Percentiles rank a stretch among this genome's conserved stretches.
These are phyloP conservation scores for Mastigias papua DNA, from an alignment of 30 jellyfish, hydroid and myxozoan genomes.

Conservation along the genomic window DNA sequence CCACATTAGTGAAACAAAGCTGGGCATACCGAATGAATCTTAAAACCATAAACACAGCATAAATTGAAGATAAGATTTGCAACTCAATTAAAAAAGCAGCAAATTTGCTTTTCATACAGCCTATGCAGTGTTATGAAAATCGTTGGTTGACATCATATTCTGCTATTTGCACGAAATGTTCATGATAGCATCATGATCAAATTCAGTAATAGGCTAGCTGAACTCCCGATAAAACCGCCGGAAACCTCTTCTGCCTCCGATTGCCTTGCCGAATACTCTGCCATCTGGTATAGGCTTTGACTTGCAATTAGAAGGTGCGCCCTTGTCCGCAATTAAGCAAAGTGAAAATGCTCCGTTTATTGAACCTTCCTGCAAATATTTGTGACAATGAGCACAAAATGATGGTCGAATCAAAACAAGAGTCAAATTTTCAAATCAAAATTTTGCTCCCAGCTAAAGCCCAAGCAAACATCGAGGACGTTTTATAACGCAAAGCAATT, in stretches of 20 bases:
- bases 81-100: not conserved
- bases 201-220: not conserved
- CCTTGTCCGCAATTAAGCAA: not conserved
- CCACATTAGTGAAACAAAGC: not conserved
- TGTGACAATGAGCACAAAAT: not conserved
- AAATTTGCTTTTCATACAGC: not conserved
- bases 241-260: not conserved
- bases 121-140: not conserved
- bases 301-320: not conserved
- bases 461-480: slow-evolving; percentile 8
- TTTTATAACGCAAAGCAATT: not conserved
- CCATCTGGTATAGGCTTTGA: not conserved
- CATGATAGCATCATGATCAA: slow-evolving; percentile 1
- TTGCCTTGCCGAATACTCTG: not conserved
- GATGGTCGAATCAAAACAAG: not conserved
- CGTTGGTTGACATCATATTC: not conserved
- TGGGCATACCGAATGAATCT: not conserved
- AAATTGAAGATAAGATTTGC: not conserved
- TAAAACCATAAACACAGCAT: not conserved
- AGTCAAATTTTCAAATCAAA: not conserved
- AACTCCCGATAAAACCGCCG: not conserved
- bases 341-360: not conserved
- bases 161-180: not conserved
- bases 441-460: not conserved
- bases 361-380: not conserved